Conservation (phyloP, 53 echinoderm and acorn worm genomes). For the Holothuria leucospilota region DNA sequence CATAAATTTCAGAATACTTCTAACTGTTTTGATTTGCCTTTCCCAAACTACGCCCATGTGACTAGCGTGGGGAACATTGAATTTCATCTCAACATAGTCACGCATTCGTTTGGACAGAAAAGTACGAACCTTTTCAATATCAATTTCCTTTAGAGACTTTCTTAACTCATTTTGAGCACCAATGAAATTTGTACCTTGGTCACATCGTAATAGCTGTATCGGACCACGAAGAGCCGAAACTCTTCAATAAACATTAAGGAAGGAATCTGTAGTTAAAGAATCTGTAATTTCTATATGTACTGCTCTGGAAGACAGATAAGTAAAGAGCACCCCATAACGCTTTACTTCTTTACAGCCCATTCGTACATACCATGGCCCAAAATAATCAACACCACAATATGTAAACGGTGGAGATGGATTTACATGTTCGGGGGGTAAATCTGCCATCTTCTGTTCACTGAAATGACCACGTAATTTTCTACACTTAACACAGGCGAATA, state of each 20-base stretch:
- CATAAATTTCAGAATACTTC: constrained; percentile 54
- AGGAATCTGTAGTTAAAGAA: constrained; percentile 52
- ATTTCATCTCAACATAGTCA: constrained; percentile 41
- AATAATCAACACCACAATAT: constrained; percentile 52
- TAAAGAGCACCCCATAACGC: constrained; percentile 56
- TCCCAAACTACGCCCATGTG: constrained; percentile 86
- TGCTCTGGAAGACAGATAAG: constrained; percentile 53
- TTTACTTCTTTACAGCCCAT: constrained; percentile 52
- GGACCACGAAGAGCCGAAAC: constrained; percentile 55
- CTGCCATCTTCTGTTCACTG: constrained; percentile 27
- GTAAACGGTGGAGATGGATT: constrained; percentile 58
- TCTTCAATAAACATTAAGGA: constrained; percentile 33
- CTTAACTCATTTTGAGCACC: constrained; percentile 55
- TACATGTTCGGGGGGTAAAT: constrained; percentile 39
- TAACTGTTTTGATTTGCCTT: constrained; percentile 57
- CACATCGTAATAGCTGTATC: constrained; percentile 51
- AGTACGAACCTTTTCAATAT: not conserved
- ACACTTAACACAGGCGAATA: constrained; percentile 3
- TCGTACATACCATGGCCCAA: constrained; percentile 54
- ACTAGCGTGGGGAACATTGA: constrained; percentile 68
- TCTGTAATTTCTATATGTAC: constrained; percentile 51
- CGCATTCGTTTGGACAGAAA: not conserved
- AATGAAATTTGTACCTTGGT: no score
- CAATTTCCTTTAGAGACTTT: constrained; percentile 51
- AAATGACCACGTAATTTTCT: no score